These are phyloP conservation scores for Lucifuga dentata DNA, from an alignment of 2,113 vertebrate species.

Conservation along the genomic window DNA sequence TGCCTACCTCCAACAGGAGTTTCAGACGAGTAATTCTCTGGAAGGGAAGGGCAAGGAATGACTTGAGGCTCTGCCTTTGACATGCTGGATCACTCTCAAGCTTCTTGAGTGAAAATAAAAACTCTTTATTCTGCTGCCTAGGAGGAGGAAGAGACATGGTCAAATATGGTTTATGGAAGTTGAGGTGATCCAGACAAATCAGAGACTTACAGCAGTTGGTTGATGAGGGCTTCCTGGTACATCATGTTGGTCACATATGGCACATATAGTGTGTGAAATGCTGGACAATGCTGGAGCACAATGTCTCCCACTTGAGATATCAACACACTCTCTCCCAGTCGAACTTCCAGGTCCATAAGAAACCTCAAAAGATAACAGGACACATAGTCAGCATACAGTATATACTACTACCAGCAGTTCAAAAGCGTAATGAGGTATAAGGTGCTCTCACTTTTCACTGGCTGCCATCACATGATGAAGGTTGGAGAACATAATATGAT, in stretches of 20 bases:
- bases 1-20: conserved; percentile 83
- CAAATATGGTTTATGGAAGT: neutral
- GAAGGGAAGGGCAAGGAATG: conserved; percentile 87
- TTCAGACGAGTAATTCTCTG: conserved; percentile 85
- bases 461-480: conserved; percentile 71
- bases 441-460: conserved; percentile 74
- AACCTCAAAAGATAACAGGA: conserved; percentile 69
- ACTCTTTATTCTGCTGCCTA: conserved; percentile 78
- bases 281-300: conserved; percentile 74
- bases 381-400: neutral
- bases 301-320: conserved; percentile 78
- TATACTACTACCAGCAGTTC: neutral
- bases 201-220: conserved; percentile 78
- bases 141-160: neutral
- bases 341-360: conserved; percentile 79
- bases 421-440: neutral
- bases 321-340: conserved; percentile 73
- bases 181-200: neutral
- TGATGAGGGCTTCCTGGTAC: conserved; percentile 84
- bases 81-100: conserved; percentile 82
- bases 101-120: conserved; percentile 71
- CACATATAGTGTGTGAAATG: conserved; percentile 78
- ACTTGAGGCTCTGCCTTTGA: conserved; percentile 83
- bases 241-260: conserved; percentile 87
- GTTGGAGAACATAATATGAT: conserved; percentile 85